A percentile compares a stretch with the other conserved stretches of the same genome.
phyloP scores from a whole-genome alignment of 2,797 vertebrate species.

The Oceanodroma leucorhoa region DNA sequence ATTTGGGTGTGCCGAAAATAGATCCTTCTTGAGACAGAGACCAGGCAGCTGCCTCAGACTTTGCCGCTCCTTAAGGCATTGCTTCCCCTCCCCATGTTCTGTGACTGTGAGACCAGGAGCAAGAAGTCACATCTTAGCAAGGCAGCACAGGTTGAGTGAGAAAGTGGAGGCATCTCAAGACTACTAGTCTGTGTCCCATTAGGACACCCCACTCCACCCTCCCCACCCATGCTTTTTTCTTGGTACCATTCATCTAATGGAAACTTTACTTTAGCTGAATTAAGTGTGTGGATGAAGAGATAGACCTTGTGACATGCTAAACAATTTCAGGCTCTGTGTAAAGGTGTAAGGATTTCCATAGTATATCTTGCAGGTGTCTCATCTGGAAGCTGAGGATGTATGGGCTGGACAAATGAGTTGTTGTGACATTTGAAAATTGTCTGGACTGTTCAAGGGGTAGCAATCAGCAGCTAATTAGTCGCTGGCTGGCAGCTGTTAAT shows the following conservation, averaged over 20 bases:
- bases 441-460: background rate
- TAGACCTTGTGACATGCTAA: background rate
- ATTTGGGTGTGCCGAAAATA: slow-evolving; percentile 11
- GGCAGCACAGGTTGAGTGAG: background rate
- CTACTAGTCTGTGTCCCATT: background rate
- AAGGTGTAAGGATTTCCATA: background rate
- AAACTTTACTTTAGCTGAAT: background rate
- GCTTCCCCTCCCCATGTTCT: background rate
- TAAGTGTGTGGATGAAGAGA: background rate
- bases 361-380: background rate
- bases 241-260: background rate
- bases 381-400: background rate
- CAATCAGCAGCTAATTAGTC: background rate
- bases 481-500: background rate
- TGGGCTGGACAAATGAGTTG: background rate
- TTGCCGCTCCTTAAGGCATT: background rate
- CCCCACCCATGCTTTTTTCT: background rate
- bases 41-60: background rate
- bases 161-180: background rate
- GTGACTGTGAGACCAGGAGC: background rate
- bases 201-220: background rate
- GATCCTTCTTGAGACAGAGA: background rate
- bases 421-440: background rate
- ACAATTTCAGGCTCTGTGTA: background rate
- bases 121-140: background rate